A percentile compares a stretch with the other conserved stretches of the same genome.
Conservation (phyloP, 2,888 invertebrate genomes). For the Leistus spinibarbis region DNA sequence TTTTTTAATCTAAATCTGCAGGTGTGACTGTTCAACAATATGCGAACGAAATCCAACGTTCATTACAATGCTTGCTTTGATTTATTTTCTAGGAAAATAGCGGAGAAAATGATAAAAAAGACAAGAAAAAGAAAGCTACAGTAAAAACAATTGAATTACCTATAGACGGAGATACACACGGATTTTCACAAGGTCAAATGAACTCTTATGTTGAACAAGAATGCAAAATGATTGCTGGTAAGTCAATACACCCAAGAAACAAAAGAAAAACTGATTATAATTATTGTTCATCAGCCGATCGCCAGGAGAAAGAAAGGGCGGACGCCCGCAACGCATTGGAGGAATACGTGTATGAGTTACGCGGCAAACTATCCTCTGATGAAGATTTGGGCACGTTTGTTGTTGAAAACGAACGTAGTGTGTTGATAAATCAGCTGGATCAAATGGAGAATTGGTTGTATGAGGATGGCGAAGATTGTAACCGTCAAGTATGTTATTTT, state of each 20-base stretch:
- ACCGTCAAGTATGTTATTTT: slow-evolving; percentile 67
- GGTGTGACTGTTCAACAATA: slow-evolving; percentile 39
- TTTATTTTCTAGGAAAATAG: slow-evolving; percentile 58
- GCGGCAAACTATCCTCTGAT: slow-evolving; percentile 83
- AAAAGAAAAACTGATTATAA: too few relatives aligned
- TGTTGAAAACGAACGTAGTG: slow-evolving; percentile 69
- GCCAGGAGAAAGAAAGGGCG: slow-evolving; percentile 91
- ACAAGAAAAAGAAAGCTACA: slow-evolving; percentile 76
- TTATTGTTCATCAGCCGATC: slow-evolving; percentile 79
- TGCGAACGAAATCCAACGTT: slow-evolving; percentile 17
- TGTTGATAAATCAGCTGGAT: slow-evolving; percentile 72
- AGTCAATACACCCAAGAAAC: neutral
- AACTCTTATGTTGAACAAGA: slow-evolving; percentile 75
- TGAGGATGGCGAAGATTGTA: slow-evolving; percentile 94
- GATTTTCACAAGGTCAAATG: slow-evolving; percentile 73
- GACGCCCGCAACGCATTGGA: slow-evolving; percentile 97
- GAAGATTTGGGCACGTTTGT: slow-evolving; percentile 78
- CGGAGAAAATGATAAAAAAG: slow-evolving; percentile 64
- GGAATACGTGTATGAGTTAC: slow-evolving; percentile 96
- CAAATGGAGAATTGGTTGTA: slow-evolving; percentile 96
- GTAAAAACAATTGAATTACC: slow-evolving; percentile 85
- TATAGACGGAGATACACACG: slow-evolving; percentile 76
- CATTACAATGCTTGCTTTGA: neutral
- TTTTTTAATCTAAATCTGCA: slow-evolving; percentile 27
- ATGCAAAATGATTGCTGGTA: slow-evolving; percentile 56